Percentiles rank a stretch among this genome's conserved stretches.
These are phyloP conservation scores for Thereva unica DNA, from an alignment of 2,888 invertebrate species.

Conservation along the genomic window DNA sequence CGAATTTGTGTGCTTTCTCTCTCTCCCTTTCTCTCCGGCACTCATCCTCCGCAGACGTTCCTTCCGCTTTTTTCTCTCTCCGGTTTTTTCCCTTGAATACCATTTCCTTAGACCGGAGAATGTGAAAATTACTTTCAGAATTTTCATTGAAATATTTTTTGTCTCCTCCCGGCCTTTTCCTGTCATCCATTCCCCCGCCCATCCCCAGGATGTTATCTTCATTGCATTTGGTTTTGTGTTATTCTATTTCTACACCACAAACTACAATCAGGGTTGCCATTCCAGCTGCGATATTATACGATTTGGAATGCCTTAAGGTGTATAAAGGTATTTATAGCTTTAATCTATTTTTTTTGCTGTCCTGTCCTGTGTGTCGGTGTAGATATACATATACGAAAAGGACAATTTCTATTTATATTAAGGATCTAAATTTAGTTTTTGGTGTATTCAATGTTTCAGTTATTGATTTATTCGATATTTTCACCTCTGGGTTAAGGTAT, in stretches of 20 bases:
- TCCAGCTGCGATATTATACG: too few relatives aligned
- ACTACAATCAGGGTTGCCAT: too few relatives aligned
- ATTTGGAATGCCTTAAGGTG: too few relatives aligned
- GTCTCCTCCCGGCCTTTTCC: neutral
- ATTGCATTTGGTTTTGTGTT: neutral
- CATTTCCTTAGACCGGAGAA: conserved; percentile 12
- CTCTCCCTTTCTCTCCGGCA: neutral
- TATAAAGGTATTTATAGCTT: too few relatives aligned
- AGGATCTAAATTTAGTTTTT: too few relatives aligned
- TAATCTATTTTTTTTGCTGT: too few relatives aligned
- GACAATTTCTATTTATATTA: too few relatives aligned
- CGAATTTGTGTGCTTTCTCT: neutral
- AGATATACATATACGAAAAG: too few relatives aligned
- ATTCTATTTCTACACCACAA: neutral
- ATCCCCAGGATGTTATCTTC: conserved; percentile 4
- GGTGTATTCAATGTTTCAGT: too few relatives aligned
- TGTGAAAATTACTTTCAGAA: conserved; percentile 33
- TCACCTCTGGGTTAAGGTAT: too few relatives aligned
- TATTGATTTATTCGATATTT: too few relatives aligned
- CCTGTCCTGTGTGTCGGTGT: too few relatives aligned
- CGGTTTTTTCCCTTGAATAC: neutral
- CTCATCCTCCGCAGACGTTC: neutral
- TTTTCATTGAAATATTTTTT: conserved; percentile 33
- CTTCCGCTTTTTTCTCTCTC: neutral
- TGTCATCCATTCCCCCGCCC: neutral